Conservation (phyloP, 2,113 vertebrate species). For the Bothrops jararaca region DNA sequence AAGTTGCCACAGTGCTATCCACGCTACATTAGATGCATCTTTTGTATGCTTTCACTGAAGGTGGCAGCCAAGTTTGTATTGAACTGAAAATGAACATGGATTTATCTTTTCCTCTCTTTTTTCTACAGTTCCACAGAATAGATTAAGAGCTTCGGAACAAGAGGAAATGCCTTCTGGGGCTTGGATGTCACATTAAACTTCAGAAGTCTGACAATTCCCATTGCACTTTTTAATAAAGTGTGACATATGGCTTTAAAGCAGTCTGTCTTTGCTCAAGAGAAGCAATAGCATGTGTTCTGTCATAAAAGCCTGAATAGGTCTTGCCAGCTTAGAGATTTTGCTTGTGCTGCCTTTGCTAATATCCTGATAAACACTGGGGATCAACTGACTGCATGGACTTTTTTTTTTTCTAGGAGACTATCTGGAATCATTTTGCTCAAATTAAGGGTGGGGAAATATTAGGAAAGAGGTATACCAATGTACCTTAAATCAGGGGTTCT, state of each 20-base stretch:
- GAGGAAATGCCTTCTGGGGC: not conserved
- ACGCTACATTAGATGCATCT: not conserved
- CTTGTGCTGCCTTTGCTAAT: constrained; percentile 9
- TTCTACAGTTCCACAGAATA: not conserved
- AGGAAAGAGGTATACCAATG: not conserved
- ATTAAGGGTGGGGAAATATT: not conserved
- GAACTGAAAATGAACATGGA: not conserved
- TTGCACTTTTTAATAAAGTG: constrained; percentile 44
- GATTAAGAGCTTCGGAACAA: not conserved
- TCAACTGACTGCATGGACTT: not conserved
- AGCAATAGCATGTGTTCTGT: constrained; percentile 6
- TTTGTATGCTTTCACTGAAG: not conserved
- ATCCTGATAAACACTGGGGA: constrained; percentile 15
- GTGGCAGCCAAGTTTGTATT: accelerated
- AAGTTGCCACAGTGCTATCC: not conserved
- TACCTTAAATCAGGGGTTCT: too few relatives aligned
- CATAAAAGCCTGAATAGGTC: constrained; percentile 31
- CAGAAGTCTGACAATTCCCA: constrained; percentile 27
- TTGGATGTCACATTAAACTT: constrained; percentile 19
- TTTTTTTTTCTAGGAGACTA: constrained; percentile 6
- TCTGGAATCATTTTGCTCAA: not conserved
- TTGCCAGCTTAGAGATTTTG: constrained; percentile 12
- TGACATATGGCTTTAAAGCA: constrained; percentile 27
- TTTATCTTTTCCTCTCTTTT: constrained; percentile 7
- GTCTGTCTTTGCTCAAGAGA: constrained; percentile 48